Evolutionary conservation across 2,888 invertebrate genomes (phyloP), one percentile per base, ranked within the genome.

Genomic region (Oscheius sp.): DNA sequence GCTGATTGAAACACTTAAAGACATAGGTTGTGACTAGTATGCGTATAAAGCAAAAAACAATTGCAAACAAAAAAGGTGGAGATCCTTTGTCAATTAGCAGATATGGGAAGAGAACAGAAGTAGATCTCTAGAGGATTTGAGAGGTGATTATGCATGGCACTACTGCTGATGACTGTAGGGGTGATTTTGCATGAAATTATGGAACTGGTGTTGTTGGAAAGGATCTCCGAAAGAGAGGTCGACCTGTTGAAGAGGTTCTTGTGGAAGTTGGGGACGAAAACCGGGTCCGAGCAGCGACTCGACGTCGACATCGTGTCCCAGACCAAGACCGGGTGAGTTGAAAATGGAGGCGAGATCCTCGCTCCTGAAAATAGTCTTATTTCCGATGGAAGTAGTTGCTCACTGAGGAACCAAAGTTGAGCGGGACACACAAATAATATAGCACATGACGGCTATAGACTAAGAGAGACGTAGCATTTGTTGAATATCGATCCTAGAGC

Each of bases 251-350:
- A 84, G 78, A 4, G 86, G 85, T 63, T 86, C 83, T 35, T 73
- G 58, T 7, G 86, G 86, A 9, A 84, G 79, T 63, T 82, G 84
- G 1, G 85, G 79, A 53, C 75, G 76, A 78, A 87, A 88, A 10
- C 85, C 85, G 35, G 86, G 81, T 2, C 88, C 88, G 21, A 88
- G 81, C 5, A 88, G 82, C 11, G 83, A 75, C 62, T 87, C 87
- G 21, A 88, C 85, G 63, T 86, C 85, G 4, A 77, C 74, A 7
- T 68, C 42, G n/a, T 55, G 11, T 2, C 77, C 76, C 53, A 81
- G 63, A 13, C 77, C 72, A 29, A 63, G 47, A 48, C 48, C 63
- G 11, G 58, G n/a, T 7, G 63, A 47, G 48, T 63, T 63, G 48
- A 63, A 48, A 48, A 85, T 85, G 55, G 79, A 76, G 32, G 80